These are phyloP conservation scores for Taphrorychus bicolor DNA, from an alignment of 2,888 invertebrate genomes.

Conservation along the genomic window DNA sequence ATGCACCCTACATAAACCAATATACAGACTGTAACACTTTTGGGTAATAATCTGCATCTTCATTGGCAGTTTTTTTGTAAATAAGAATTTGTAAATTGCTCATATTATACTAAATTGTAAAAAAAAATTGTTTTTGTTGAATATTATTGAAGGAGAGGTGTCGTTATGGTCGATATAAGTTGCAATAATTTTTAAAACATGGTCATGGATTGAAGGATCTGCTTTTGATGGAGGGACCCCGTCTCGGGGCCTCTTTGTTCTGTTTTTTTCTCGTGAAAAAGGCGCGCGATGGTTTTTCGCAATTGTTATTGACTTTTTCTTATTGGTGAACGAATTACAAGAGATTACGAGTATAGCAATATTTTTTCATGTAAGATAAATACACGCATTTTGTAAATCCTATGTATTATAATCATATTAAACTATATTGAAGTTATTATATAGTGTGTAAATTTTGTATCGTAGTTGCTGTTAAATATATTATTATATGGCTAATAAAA, in stretches of 20 bases:
- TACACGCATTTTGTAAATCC: constrained; percentile 58
- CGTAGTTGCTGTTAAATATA: constrained; percentile 77
- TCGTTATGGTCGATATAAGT: constrained; percentile 51
- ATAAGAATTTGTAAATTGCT: constrained; percentile 59
- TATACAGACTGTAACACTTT: constrained; percentile 47
- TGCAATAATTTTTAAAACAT: constrained; percentile 48
- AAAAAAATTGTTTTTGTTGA: constrained; percentile 59
- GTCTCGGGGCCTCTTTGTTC: too few relatives aligned
- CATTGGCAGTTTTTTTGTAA: constrained; percentile 52
- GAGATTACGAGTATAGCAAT: constrained; percentile 61
- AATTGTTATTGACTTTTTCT: constrained; percentile 55
- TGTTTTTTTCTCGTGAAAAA: too few relatives aligned
- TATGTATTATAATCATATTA: constrained; percentile 62
- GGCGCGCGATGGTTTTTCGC: constrained; percentile 53
- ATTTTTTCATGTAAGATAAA: constrained; percentile 62
- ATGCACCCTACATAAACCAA: constrained; percentile 27
- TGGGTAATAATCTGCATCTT: constrained; percentile 47
- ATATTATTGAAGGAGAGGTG: constrained; percentile 39
- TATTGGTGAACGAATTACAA: constrained; percentile 55
- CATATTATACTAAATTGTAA: constrained; percentile 54
- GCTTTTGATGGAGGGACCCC: too few relatives aligned
- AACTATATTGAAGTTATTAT: constrained; percentile 66
- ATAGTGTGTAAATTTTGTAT: constrained; percentile 79
- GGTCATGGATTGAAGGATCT: neutral
- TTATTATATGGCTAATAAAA: constrained; percentile 75